phyloP scores from a whole-genome alignment of 1,140 invertebrate genomes.

The Drosophila leontia region DNA sequence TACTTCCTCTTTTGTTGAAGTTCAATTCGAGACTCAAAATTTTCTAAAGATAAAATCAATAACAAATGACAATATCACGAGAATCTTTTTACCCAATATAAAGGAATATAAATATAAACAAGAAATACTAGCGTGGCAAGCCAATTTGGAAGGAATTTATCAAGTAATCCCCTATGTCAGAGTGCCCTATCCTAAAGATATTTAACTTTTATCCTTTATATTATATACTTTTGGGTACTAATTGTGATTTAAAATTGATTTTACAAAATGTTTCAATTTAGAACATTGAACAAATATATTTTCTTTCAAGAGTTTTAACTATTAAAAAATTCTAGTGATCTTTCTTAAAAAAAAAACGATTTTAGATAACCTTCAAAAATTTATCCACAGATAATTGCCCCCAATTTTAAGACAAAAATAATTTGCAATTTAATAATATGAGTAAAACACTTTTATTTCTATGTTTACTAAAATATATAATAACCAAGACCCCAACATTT shows the following conservation, averaged over 20 bases:
- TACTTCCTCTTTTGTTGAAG: background rate
- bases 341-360: too few relatives aligned
- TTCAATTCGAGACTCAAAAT: background rate
- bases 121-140: background rate
- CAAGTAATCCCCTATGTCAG: background rate
- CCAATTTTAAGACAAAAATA: too few relatives aligned
- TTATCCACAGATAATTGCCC: too few relatives aligned
- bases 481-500: too few relatives aligned
- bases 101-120: background rate
- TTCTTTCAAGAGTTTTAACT: too few relatives aligned
- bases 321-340: too few relatives aligned
- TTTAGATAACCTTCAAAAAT: too few relatives aligned
- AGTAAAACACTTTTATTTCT: too few relatives aligned
- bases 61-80: background rate
- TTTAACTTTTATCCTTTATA: background rate
- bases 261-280: background rate
- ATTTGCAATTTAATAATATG: too few relatives aligned
- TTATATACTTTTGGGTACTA: background rate
- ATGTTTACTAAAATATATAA: too few relatives aligned
- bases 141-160: background rate
- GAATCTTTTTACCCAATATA: background rate
- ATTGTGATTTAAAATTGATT: too few relatives aligned
- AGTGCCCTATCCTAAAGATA: background rate
- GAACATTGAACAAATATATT: too few relatives aligned
- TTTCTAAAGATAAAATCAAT: background rate